Conservation (phyloP, 2,113 vertebrate species). For the Rhipidura dahli region DNA sequence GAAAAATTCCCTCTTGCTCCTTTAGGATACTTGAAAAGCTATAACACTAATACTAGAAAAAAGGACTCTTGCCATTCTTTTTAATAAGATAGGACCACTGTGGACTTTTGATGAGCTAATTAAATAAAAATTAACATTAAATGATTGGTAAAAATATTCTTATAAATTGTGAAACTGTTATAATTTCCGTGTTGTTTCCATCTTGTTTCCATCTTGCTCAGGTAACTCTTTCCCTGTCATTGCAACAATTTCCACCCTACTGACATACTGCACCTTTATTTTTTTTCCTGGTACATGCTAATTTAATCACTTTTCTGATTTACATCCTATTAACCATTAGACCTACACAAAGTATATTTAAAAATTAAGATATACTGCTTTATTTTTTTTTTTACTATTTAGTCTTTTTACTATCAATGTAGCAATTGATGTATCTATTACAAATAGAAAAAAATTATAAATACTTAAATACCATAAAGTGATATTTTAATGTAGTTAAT, state of each 20-base stretch:
- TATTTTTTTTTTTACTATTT: neutral
- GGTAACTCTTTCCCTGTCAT: neutral
- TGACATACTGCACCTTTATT: fast-evolving
- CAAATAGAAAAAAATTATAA: neutral
- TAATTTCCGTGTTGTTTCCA: neutral
- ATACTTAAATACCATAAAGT: neutral
- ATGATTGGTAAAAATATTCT: neutral
- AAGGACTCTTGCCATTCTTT: neutral
- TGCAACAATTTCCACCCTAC: neutral
- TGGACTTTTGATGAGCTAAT: neutral
- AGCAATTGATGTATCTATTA: neutral
- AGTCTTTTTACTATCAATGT: neutral
- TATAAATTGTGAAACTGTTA: neutral
- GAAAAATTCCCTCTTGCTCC: neutral
- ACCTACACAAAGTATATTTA: neutral
- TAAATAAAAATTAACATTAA: neutral
- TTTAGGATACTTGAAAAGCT: neutral
- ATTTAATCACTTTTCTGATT: neutral
- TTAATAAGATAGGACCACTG: neutral
- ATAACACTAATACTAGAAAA: neutral
- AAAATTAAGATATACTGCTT: neutral
- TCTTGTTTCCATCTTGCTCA: too few relatives aligned
- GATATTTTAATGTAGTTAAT: neutral
- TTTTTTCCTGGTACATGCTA: neutral
- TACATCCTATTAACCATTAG: neutral